Base-by-base conservation (phyloP, 2,888 invertebrate species). In the Sylvicola fuscatus region DNA sequence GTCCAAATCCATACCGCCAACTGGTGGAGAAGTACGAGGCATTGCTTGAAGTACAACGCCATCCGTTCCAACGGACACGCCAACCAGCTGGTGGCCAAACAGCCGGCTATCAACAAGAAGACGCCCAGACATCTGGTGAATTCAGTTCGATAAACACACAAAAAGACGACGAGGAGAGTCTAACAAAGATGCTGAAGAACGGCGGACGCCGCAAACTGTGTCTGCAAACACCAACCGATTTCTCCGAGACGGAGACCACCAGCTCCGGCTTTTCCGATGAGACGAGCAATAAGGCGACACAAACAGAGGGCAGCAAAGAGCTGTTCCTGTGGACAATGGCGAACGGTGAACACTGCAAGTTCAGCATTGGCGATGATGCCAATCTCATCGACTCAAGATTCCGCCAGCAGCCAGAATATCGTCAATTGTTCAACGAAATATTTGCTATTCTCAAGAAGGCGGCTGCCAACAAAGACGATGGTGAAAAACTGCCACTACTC, bases 11-110 rank as follows among this genome's bases (percentile, higher is more conserved):
- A 1, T 84, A 83, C 57, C 68, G 78, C 49, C 78, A 75, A 38
- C 62, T 86, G 45, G 81, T 83, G 35, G 80, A 82, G 53, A 84
- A 84, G 53, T 86, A 83, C 53, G 82, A 84, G 56, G 82, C 82
- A 17, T 61, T 84, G 36, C 59, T 82, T 21, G 77, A 80, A 51
- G 76, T 81, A 29, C 80, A 82, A 49, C 61, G 74, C 42, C 68
- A 71, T 39, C 69, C 74, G 38, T 64, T 65, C 33, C 66, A 60
- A 48, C 65, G 61, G 42, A 61, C 62, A 43, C 57, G 51, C 46
- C 66, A 61, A 48, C 58, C 52, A 6, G 21, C 21, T 6, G 21
- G n/a, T 7, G 52, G 44, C 38, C 43, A 45, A 44, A 46, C 48
- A 35, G 39, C 50, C 40, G 43, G 50, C 66, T 68, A 7, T 45